A percentile compares a stretch with the other conserved stretches of the same genome.
Evolutionary conservation across 2,113 vertebrate species (phyloP).

Genomic region (Gasterosteus aculeatus): DNA sequence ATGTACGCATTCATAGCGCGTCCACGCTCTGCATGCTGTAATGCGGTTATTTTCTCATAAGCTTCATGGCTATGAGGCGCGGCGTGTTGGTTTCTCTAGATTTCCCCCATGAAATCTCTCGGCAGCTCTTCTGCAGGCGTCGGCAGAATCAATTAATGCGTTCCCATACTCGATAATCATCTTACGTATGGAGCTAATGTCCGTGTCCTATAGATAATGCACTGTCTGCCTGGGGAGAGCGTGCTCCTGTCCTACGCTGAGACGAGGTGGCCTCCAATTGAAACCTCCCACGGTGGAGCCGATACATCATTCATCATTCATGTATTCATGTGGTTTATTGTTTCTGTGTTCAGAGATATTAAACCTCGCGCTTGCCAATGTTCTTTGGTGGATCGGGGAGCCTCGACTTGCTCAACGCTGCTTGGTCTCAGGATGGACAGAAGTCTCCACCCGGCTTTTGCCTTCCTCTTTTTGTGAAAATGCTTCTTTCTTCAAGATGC

Average conservation of each 20-base stretch:
- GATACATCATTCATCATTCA: too few relatives aligned
- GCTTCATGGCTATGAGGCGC: conserved; percentile 11
- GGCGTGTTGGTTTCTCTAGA: conserved; percentile 26
- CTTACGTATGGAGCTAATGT: conserved; percentile 47
- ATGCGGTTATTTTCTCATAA: conserved; percentile 7
- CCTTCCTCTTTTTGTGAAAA: conserved; percentile 17
- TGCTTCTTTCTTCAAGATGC: conserved; percentile 12
- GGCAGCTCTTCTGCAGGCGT: conserved; percentile 8
- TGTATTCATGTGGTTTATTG: background rate
- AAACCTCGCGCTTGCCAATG: background rate
- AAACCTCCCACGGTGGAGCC: background rate
- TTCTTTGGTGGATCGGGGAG: background rate
- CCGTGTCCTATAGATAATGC: conserved; percentile 33
- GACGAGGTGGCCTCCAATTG: background rate
- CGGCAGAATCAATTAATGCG: conserved; percentile 36
- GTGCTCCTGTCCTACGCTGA: background rate
- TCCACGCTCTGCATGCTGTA: conserved; percentile 7
- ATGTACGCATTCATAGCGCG: background rate
- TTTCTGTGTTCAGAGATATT: background rate
- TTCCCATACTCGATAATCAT: conserved; percentile 42
- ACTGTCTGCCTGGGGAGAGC: background rate
- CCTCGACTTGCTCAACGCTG: background rate
- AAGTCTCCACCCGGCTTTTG: conserved; percentile 19
- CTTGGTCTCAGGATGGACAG: background rate
- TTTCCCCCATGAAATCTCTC: conserved; percentile 43